Percentiles rank a stretch among this genome's conserved stretches.
These are phyloP conservation scores for Rhizoglyphus robini DNA, from an alignment of 1,140 invertebrate species.

Conservation along the genomic window DNA sequence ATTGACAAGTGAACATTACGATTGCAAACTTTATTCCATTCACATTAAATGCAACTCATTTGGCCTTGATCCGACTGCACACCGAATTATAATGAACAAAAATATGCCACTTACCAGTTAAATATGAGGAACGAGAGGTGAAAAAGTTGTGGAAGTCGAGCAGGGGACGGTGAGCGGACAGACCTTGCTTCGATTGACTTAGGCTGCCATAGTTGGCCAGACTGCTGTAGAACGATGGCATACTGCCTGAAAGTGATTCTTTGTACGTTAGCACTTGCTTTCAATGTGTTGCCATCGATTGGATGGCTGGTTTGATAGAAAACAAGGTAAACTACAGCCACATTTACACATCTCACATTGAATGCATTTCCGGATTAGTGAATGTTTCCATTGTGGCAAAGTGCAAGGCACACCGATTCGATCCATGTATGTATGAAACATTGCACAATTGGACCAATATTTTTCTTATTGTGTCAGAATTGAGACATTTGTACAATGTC, in stretches of 20 bases:
- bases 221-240: constrained; percentile 11
- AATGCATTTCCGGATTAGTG: not conserved
- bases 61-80: too few relatives aligned
- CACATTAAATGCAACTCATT: too few relatives aligned
- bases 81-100: too few relatives aligned
- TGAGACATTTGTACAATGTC: not conserved
- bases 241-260: not conserved
- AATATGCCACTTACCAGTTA: constrained; percentile 14
- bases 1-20: too few relatives aligned
- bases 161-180: not conserved
- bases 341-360: not conserved
- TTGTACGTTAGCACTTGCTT: not conserved
- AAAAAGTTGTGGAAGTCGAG: constrained; percentile 14
- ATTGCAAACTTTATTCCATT: too few relatives aligned
- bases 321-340: constrained; percentile 1
- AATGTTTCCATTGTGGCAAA: too few relatives aligned
- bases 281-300: not conserved
- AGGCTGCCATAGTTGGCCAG: not conserved
- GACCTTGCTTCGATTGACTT: constrained; percentile 11
- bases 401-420: too few relatives aligned
- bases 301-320: too few relatives aligned
- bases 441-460: not conserved
- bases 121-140: not conserved
- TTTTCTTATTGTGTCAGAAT: not conserved
- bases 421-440: not conserved